Percentiles rank a stretch among this genome's conserved stretches.
These are phyloP conservation scores for Rhinophrynus dorsalis DNA, from an alignment of 2,797 vertebrate genomes.

Conservation along the genomic window DNA sequence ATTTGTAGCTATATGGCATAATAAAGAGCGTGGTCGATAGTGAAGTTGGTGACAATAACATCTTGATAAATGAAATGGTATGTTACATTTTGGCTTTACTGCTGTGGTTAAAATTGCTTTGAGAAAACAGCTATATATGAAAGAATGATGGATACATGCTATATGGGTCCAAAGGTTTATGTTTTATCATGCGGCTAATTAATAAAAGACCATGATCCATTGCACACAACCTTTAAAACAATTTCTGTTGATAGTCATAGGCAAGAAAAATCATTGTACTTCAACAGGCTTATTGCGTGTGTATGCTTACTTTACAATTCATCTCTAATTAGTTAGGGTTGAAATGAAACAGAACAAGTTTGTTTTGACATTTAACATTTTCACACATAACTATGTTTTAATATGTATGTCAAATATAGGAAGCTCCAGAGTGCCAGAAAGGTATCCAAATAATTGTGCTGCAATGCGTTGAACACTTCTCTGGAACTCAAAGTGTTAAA, in stretches of 20 bases:
- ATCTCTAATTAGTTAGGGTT: slow-evolving; percentile 37
- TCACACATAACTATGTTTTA: slow-evolving; percentile 48
- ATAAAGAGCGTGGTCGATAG: slow-evolving; percentile 4
- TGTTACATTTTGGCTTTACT: slow-evolving; percentile 15
- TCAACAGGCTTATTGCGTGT: slow-evolving; percentile 3
- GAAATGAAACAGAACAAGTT: slow-evolving; percentile 57
- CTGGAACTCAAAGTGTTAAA: too few species aligned
- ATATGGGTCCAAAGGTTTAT: neutral
- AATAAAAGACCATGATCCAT: slow-evolving; percentile 3
- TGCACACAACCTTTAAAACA: neutral
- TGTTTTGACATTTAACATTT: slow-evolving; percentile 52
- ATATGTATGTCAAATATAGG: slow-evolving; percentile 40
- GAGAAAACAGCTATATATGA: neutral
- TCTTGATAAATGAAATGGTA: slow-evolving; percentile 39
- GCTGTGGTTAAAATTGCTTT: slow-evolving; percentile 15
- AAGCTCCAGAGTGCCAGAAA: slow-evolving; percentile 47
- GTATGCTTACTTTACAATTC: slow-evolving; percentile 25
- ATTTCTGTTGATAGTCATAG: neutral
- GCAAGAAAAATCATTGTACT: slow-evolving; percentile 22
- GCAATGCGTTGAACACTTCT: too few species aligned
- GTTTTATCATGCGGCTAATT: neutral
- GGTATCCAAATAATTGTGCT: too few species aligned
- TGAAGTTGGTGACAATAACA: slow-evolving; percentile 34
- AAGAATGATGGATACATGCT: slow-evolving; percentile 4
- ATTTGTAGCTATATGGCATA: slow-evolving; percentile 39